A percentile compares a stretch with the other conserved stretches of the same genome.
Evolutionary conservation across 2,888 invertebrate genomes (phyloP).

Genomic region (Scaptomyza cyrtandrae): DNA sequence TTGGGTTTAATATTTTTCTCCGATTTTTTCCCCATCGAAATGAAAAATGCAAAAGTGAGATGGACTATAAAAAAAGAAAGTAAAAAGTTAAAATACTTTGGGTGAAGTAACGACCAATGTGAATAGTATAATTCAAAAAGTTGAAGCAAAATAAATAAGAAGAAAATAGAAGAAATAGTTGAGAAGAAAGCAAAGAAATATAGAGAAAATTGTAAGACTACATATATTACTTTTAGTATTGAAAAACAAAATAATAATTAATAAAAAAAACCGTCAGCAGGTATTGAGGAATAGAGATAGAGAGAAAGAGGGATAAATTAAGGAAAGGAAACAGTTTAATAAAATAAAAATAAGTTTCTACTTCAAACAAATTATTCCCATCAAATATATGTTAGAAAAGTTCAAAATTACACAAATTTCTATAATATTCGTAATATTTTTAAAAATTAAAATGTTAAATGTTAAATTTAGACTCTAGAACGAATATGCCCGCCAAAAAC

Average conservation of each 20-base stretch:
- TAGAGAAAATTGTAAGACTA: too few species aligned
- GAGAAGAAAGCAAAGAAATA: too few species aligned
- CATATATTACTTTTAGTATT: too few species aligned
- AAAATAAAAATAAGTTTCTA: too few species aligned
- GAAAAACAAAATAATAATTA: too few species aligned
- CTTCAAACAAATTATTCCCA: too few species aligned
- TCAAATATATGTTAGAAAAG: too few species aligned
- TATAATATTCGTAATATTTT: too few species aligned
- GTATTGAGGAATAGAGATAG: too few species aligned
- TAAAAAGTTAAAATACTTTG: neutral
- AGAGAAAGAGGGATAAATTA: neutral
- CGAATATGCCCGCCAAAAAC: neutral
- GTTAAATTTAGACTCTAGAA: neutral
- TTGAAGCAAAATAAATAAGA: neutral
- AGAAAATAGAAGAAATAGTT: neutral
- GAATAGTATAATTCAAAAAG: neutral
- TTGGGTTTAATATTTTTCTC: slow-evolving; percentile 13
- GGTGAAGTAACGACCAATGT: neutral
- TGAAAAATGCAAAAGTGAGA: neutral
- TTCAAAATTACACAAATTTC: too few species aligned
- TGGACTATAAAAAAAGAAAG: neutral
- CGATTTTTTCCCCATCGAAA: slow-evolving; percentile 9
- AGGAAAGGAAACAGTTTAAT: neutral
- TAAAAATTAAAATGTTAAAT: too few species aligned
- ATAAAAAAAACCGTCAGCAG: too few species aligned